A percentile compares a stretch with the other conserved stretches of the same genome.
Evolutionary conservation across 2,113 vertebrate species (phyloP).

Genomic region (Macaca nemestrina): DNA sequence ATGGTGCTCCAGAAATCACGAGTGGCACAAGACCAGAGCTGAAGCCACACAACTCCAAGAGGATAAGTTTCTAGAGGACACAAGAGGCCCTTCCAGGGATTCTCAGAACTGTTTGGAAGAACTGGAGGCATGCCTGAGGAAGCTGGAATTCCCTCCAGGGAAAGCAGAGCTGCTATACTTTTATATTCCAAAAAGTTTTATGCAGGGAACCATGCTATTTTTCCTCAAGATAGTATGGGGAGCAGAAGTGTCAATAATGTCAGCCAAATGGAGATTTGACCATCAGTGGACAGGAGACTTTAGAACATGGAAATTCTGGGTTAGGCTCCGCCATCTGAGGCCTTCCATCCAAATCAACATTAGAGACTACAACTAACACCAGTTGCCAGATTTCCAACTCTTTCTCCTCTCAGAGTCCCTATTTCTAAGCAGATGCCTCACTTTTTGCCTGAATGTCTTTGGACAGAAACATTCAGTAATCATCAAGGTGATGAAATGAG

Average conservation of each 20-base stretch:
- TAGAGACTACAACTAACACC: background rate
- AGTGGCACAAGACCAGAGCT: background rate
- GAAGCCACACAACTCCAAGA: background rate
- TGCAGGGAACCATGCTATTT: background rate
- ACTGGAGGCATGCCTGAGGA: background rate
- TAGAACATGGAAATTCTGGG: background rate
- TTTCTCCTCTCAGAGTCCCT: background rate
- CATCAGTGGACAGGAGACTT: background rate
- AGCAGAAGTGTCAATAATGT: background rate
- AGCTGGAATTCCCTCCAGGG: background rate
- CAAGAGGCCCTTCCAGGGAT: background rate
- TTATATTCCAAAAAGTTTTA: slow-evolving; percentile 22
- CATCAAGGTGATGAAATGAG: background rate
- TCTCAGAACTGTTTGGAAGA: background rate
- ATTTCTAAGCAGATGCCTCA: background rate
- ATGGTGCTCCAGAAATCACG: background rate
- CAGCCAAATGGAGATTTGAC: background rate
- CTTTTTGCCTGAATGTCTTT: background rate
- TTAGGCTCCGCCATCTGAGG: background rate
- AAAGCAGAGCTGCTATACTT: background rate
- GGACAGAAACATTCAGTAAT: background rate
- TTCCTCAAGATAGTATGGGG: slow-evolving; percentile 43
- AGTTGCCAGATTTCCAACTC: background rate
- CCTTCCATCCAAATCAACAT: background rate
- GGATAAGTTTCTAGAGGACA: background rate